Evolutionary conservation across 2,113 vertebrate species (phyloP).

Genomic region (Lophius piscatorius): DNA sequence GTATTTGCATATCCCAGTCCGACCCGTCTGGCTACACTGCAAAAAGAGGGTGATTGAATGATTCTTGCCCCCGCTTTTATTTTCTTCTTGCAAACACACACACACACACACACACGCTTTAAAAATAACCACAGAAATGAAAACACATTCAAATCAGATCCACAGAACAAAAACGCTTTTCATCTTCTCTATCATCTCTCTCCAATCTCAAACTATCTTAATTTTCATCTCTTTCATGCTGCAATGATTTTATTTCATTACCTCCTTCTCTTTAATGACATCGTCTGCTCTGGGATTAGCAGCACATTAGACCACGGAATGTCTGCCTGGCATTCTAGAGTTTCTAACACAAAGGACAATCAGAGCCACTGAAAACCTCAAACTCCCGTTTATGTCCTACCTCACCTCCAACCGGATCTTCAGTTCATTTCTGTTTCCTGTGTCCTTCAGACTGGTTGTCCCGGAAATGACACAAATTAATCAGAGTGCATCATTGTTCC

Average conservation of each 20-base stretch:
- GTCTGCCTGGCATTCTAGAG: slow-evolving; percentile 39
- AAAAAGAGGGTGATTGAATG: background rate
- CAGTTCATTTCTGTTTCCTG: slow-evolving; percentile 39
- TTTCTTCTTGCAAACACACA: no score
- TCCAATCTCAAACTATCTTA: background rate
- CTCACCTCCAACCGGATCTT: slow-evolving; percentile 23
- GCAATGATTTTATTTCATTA: slow-evolving; percentile 23
- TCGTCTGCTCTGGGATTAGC: slow-evolving; percentile 48
- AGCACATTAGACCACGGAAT: slow-evolving; percentile 56
- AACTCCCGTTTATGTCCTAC: slow-evolving; percentile 29
- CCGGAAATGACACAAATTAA: slow-evolving; percentile 15
- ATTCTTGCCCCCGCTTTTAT: background rate
- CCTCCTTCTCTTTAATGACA: slow-evolving; percentile 13
- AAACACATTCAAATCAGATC: slow-evolving; percentile 7
- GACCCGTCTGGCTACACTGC: slow-evolving; percentile 27
- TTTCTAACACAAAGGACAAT: slow-evolving; percentile 69
- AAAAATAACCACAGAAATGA: background rate
- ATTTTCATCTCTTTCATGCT: slow-evolving; percentile 21
- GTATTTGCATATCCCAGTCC: slow-evolving; percentile 81
- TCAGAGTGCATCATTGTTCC: no score
- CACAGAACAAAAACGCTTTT: background rate
- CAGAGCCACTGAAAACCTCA: slow-evolving; percentile 36
- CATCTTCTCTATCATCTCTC: background rate
- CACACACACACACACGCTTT: background rate
- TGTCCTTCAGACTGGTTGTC: slow-evolving; percentile 13